phyloP scores from a whole-genome alignment of 2,113 vertebrate genomes.

The Acanthochromis polyacanthus region DNA sequence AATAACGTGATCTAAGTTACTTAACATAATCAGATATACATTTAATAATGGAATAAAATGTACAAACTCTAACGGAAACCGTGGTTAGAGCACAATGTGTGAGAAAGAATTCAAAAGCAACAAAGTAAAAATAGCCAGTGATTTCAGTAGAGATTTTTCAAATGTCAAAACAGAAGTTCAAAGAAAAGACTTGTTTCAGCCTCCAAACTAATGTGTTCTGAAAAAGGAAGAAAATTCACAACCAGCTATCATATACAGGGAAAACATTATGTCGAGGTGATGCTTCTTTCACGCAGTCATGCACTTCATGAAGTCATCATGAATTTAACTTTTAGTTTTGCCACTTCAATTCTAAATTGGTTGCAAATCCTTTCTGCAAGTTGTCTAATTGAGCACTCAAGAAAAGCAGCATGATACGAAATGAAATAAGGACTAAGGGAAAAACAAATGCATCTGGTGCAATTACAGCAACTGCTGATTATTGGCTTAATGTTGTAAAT shows the following conservation, averaged over 20 bases:
- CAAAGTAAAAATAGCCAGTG: neutral
- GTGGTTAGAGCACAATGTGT: neutral
- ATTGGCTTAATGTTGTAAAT: no score
- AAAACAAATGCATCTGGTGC: neutral
- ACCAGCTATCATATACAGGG: neutral
- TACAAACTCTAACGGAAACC: neutral
- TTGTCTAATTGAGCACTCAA: neutral
- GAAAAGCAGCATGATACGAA: neutral
- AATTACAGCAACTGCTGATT: no score
- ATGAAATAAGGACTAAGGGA: neutral
- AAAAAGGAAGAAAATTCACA: neutral
- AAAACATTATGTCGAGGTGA: neutral
- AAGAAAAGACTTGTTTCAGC: neutral
- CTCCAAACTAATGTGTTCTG: neutral
- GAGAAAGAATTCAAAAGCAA: conserved; percentile 1
- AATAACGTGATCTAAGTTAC: neutral
- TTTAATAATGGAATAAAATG: neutral
- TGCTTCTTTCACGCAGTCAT: neutral
- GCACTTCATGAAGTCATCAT: neutral
- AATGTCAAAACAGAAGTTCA: conserved; percentile 7
- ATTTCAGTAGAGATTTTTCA: conserved; percentile 9
- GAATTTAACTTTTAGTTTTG: neutral
- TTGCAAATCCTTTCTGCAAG: neutral
- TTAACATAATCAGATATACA: neutral
- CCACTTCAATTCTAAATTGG: neutral